Conservation (phyloP, 2,888 invertebrate species). For the Alsophila aescularia region DNA sequence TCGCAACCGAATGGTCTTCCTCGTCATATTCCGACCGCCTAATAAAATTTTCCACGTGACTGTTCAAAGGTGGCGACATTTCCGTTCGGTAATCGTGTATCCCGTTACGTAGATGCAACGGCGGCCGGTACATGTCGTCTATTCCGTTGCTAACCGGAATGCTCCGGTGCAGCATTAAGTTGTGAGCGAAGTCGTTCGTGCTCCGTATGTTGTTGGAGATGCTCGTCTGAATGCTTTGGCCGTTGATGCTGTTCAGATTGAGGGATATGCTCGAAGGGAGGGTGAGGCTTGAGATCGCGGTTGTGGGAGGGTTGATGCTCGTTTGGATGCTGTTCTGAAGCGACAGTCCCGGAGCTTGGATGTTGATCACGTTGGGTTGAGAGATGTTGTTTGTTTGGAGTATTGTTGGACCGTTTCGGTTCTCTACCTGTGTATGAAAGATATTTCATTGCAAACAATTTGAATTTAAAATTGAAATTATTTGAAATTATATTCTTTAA, state of each 20-base stretch:
- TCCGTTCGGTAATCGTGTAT: constrained; percentile 69
- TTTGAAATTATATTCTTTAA: too few relatives aligned
- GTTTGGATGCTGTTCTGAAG: constrained; percentile 56
- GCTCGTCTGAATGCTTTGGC: constrained; percentile 55
- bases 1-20: constrained; percentile 62
- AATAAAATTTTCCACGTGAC: constrained; percentile 66
- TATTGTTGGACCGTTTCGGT: constrained; percentile 68
- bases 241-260: constrained; percentile 58
- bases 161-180: constrained; percentile 65
- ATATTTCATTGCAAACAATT: too few relatives aligned
- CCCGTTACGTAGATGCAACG: constrained; percentile 64
- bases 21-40: constrained; percentile 74
- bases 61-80: constrained; percentile 63
- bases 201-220: constrained; percentile 62
- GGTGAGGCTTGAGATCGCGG: constrained; percentile 57
- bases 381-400: constrained; percentile 60
- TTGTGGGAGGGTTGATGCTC: constrained; percentile 54
- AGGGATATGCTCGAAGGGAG: constrained; percentile 68
- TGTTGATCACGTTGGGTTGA: constrained; percentile 63
- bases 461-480: too few relatives aligned
- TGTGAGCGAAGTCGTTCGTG: constrained; percentile 69
- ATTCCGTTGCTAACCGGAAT: constrained; percentile 70
- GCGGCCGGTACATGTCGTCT: constrained; percentile 60
- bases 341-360: constrained; percentile 60
- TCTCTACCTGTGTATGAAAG: constrained; percentile 65